phyloP scores from a whole-genome alignment of 2,888 invertebrate species.

The Pristionchus japonicus region DNA sequence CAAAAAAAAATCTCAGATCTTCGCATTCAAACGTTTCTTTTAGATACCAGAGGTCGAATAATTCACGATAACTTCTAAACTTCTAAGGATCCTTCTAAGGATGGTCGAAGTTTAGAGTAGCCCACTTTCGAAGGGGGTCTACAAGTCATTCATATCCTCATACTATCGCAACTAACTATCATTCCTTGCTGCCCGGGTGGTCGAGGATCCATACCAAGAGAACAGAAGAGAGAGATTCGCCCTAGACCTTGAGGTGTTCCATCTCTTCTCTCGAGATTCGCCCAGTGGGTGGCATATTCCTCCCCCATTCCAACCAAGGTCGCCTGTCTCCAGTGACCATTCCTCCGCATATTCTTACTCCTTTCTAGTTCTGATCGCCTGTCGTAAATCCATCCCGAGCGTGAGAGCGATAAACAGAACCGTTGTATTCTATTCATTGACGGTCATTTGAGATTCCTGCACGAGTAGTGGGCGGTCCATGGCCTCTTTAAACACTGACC shows the following conservation, averaged over 20 bases:
- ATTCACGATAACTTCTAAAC: too few species aligned
- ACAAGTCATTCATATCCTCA: too few species aligned
- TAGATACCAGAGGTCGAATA: too few species aligned
- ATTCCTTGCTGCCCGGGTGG: too few species aligned
- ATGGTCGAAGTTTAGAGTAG: too few species aligned
- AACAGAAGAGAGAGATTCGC: neutral
- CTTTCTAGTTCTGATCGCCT: neutral
- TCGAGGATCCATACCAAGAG: neutral
- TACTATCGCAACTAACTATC: too few species aligned
- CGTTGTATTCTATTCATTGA: neutral
- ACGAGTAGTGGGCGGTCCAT: neutral
- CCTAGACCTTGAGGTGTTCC: neutral
- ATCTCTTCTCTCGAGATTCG: slow-evolving; percentile 19
- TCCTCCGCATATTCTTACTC: slow-evolving; percentile 1
- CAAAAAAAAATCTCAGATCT: too few species aligned
- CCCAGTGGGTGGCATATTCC: slow-evolving; percentile 11
- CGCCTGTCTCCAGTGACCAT: slow-evolving; percentile 28
- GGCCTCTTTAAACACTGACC: too few species aligned
- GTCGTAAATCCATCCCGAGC: slow-evolving; percentile 11
- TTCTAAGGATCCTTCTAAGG: too few species aligned
- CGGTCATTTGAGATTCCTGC: neutral
- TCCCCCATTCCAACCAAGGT: slow-evolving; percentile 6
- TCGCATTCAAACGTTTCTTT: too few species aligned
- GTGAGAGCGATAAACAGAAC: slow-evolving; percentile 38
- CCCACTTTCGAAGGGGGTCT: too few species aligned